A percentile compares a stretch with the other conserved stretches of the same genome.
These are phyloP conservation scores for Pomatorhinus ruficollis DNA, from an alignment of 2,113 vertebrate species.

Conservation along the genomic window DNA sequence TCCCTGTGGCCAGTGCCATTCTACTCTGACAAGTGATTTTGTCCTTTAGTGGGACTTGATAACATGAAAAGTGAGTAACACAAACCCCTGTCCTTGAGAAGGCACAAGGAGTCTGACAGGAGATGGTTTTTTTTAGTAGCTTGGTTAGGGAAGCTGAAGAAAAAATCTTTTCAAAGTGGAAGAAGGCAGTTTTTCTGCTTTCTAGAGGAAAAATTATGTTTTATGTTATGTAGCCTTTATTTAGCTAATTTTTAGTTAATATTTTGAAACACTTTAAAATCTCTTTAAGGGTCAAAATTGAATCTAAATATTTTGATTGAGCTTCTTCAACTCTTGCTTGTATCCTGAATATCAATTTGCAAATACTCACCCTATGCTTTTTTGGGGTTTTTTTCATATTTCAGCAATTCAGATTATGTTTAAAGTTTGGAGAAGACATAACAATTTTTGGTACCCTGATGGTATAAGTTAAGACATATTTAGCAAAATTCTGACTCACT, in stretches of 20 bases:
- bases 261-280: neutral
- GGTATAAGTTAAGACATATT: neutral
- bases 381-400: neutral
- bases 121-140: neutral
- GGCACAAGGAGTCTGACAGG: accelerated
- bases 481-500: neutral
- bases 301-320: neutral
- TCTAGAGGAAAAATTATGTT: neutral
- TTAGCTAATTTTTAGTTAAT: neutral
- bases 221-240: neutral
- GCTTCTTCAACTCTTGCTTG: neutral
- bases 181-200: neutral
- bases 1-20: neutral
- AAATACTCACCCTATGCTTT: neutral
- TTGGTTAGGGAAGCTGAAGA: neutral
- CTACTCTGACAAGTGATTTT: neutral
- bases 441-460: neutral
- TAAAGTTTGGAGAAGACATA: neutral
- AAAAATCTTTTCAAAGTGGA: neutral
- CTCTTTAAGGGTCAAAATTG: neutral
- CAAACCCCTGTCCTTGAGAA: neutral
- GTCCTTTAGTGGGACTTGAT: neutral
- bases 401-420: neutral
- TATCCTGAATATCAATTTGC: neutral
- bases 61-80: neutral